Base-by-base conservation (phyloP, 2,113 vertebrate species). In the Xyrauchen texanus region DNA sequence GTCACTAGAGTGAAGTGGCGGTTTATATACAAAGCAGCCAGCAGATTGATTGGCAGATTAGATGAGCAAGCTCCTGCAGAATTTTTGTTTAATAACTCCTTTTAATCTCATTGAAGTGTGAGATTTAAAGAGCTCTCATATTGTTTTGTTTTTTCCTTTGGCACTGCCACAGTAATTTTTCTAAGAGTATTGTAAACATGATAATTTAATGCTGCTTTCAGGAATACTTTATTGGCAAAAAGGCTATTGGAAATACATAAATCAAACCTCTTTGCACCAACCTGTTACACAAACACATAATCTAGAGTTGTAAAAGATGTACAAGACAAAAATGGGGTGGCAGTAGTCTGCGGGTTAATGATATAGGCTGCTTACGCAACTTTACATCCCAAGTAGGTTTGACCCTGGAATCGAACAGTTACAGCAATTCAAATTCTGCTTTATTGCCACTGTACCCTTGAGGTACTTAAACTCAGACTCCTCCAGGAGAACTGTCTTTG, bases 141-240 rank as follows among this genome's bases (percentile, higher is more conserved):
- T 1, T 34, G 21, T 1, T 34, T 34, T 34, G 1, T 34, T 34
- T 34, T 34, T 34, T 34, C 21, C 21, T 34, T 1, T 34, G 21
- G 21, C 21, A 34, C 21, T 34, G 21, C 21, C 21, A 34, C 21
- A 34, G 21, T 34, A 34, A 1, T 34, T 34, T 34, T 34, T 34
- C 3, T 34, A 34, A 34, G 21, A 34, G 21, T 34, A 34, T 34
- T 34, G 21, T 34, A 34, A 34, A 34, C 21, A 34, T 34, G 21
- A 34, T 34, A 34, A 34, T 77, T 83, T 68, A 80, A 64, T 79
- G 69, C 61, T 52, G 45, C 51, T 2, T 3, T 61, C 45, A 61
- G 78, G 80, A 80, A 77, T 83, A 76, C 76, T 55, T 62, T 77
- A 44, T 71, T 75, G 76, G 34, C 51, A 44, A 2, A 66, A 49